Conservation (phyloP, 2,888 invertebrate genomes). For the Nomada goodeniana region DNA sequence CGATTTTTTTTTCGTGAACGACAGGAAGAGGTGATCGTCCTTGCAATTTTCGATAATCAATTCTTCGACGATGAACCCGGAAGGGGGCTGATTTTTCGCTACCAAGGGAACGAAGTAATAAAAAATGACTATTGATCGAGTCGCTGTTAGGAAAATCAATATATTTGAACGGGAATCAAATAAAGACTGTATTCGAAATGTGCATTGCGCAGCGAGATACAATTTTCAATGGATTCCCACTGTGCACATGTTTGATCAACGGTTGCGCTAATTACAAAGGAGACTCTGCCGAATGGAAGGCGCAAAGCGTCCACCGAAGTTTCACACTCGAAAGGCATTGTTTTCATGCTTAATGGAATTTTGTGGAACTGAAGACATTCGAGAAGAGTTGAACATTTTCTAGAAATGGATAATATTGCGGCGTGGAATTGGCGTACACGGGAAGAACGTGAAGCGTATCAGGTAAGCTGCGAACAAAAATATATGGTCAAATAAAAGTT, state of each 20-base stretch:
- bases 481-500: not conserved
- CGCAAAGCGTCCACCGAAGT: not conserved
- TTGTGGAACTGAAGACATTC: not conserved
- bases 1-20: conserved; percentile 13
- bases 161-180: conserved; percentile 1
- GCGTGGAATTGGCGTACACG: conserved; percentile 64
- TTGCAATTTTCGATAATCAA: conserved; percentile 13
- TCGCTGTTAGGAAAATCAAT: not conserved
- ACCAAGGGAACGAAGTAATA: not conserved
- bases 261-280: not conserved
- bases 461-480: conserved; percentile 68
- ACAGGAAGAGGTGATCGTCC: conserved; percentile 11
- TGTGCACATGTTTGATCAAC: not conserved
- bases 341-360: conserved; percentile 32
- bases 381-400: conserved; percentile 1
- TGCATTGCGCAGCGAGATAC: not conserved
- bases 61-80: not conserved
- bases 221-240: not conserved
- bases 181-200: not conserved
- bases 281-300: conserved; percentile 28
- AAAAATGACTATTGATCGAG: not conserved
- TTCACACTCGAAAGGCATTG: conserved; percentile 22
- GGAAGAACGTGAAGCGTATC: conserved; percentile 67
- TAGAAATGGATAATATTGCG: conserved; percentile 67
- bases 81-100: too few relatives aligned